These are phyloP conservation scores for Drosophila picticornis DNA, from an alignment of 2,888 invertebrate species.

Conservation along the genomic window DNA sequence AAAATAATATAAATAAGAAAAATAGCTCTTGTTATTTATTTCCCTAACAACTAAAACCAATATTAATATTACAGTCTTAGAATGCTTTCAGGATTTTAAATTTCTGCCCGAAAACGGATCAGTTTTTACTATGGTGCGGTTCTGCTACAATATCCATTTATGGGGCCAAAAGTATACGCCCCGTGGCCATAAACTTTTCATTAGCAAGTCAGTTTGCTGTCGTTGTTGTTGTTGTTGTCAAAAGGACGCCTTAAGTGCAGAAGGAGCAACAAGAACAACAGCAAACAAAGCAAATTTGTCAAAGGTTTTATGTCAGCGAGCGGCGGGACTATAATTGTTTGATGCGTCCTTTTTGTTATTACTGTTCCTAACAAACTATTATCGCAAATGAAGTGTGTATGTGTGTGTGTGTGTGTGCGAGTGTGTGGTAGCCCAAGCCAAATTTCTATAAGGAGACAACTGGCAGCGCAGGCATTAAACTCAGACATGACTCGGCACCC, in stretches of 20 bases:
- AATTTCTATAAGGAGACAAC: conserved; percentile 34
- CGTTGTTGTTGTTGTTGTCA: conserved; percentile 32
- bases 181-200: conserved; percentile 74
- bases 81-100: not conserved
- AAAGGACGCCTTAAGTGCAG: conserved; percentile 62
- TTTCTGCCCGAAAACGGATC: not conserved
- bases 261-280: conserved; percentile 20
- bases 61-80: not conserved
- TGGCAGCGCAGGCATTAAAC: not conserved
- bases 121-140: not conserved
- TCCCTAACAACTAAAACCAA: not conserved
- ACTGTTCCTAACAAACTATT: conserved; percentile 71
- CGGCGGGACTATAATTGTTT: conserved; percentile 77
- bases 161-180: conserved; percentile 51
- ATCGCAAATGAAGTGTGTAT: conserved; percentile 57
- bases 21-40: not conserved
- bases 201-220: conserved; percentile 68
- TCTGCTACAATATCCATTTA: conserved; percentile 17
- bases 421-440: conserved; percentile 21
- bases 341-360: conserved; percentile 70
- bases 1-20: not conserved
- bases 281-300: conserved; percentile 63
- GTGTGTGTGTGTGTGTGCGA: conserved; percentile 27
- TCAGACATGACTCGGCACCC: conserved; percentile 33
- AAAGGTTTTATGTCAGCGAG: conserved; percentile 72